Evolutionary conservation across 1,140 invertebrate genomes (phyloP), one percentile per base, ranked within the genome.

Genomic region (Macrobrachium rosenbergii): DNA sequence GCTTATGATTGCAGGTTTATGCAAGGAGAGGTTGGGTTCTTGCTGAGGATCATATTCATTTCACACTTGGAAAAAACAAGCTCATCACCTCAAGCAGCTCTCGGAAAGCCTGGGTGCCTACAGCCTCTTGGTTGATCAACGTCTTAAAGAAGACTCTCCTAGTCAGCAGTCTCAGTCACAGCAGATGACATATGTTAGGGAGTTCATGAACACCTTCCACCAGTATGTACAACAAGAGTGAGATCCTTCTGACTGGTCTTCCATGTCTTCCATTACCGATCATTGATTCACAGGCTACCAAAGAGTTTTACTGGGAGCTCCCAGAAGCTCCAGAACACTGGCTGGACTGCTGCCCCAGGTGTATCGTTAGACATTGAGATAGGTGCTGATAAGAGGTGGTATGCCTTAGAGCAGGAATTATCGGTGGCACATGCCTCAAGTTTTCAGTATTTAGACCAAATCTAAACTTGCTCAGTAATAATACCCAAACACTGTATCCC

Each of bases 31-130:
- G 95, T 3, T 99, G 98, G 98, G 95, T 95, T 80, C 93, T 98
- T 84, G 96, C 98, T 11, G 96, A 97, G 92, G 97, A 99, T 94
- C 97, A 99, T 92, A 98, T 99, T 90, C 95, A 98, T 92, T 98
- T 97, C 91, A 98, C 97, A 14, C 95, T 98, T 90, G 97, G 97
- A 5, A 94, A n/a, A n/a, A 96, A 88, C 95, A 98, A 91, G 96
- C 96, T 23, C 94, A 95, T 89, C 95, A 95, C 90, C 93, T 98
- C 75, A 95, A 96, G 91, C 94, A 95, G 91, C 92, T 95, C 83
- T 93, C 94, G 87, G 95, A 96, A 89, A 95, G 97, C 17, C 94
- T 95, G 63, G 92, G 94, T 82, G 96, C 96, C 83, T 96, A 98
- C 91, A 94, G 95, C 78, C 95, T 95, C 90, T 93, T 98, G 69